A percentile compares a stretch with the other conserved stretches of the same genome.
Conservation (phyloP, 2,888 invertebrate genomes). For the Autographa pulchrina region DNA sequence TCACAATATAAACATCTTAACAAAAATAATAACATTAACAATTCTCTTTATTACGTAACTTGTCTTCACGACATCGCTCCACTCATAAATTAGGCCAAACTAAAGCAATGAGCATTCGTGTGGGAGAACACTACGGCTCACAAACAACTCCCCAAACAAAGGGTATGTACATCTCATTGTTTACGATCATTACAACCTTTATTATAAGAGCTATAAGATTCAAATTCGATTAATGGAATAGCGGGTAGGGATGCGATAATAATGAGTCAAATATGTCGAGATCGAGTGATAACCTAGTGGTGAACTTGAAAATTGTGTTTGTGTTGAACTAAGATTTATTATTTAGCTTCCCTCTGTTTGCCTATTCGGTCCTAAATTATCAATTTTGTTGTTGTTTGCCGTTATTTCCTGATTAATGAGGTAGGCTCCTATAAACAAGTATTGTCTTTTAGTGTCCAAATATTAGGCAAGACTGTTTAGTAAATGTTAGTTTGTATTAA, state of each 20-base stretch:
- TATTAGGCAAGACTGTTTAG: conserved; percentile 16
- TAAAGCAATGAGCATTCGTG: conserved; percentile 81
- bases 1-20: not conserved
- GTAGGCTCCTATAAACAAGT: conserved; percentile 34
- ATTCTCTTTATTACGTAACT: conserved; percentile 7
- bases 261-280: conserved; percentile 77
- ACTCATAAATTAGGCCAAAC: conserved; percentile 68
- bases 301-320: conserved; percentile 79
- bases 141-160: conserved; percentile 79
- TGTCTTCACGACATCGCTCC: conserved; percentile 18
- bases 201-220: conserved; percentile 53
- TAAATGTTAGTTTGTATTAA: not conserved
- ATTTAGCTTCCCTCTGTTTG: conserved; percentile 54
- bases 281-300: conserved; percentile 78
- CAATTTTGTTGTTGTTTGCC: conserved; percentile 41
- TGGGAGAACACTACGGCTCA: conserved; percentile 76
- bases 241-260: conserved; percentile 59
- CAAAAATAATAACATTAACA: conserved; percentile 1
- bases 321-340: conserved; percentile 74
- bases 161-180: conserved; percentile 65
- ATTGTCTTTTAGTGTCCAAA: conserved; percentile 28
- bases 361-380: conserved; percentile 47
- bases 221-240: conserved; percentile 35
- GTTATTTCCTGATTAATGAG: conserved; percentile 51
- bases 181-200: conserved; percentile 58